Percentiles rank a stretch among this genome's conserved stretches.
phyloP scores from a whole-genome alignment of 2,797 vertebrate species.

The Enteromius mattozi region DNA sequence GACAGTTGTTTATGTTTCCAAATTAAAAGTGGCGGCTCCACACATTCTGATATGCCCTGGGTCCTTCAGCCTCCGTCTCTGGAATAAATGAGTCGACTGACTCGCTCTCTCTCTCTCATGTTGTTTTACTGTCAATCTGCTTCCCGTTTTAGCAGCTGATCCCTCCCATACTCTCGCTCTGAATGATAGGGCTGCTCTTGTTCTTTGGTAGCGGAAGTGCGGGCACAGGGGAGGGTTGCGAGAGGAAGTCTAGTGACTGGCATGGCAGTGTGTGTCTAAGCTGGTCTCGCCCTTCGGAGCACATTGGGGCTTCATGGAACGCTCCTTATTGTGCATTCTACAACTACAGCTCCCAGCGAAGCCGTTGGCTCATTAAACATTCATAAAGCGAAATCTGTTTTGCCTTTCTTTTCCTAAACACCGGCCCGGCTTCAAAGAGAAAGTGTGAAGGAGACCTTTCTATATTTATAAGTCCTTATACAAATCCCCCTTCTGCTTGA shows the following conservation, averaged over 20 bases:
- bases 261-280: conserved; percentile 45
- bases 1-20: conserved; percentile 60
- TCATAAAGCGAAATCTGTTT: conserved; percentile 66
- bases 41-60: conserved; percentile 47
- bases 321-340: conserved; percentile 61
- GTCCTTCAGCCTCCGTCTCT: conserved; percentile 35
- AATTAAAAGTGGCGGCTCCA: conserved; percentile 57
- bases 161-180: conserved; percentile 1
- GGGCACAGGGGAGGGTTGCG: neutral
- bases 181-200: neutral
- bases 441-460: conserved; percentile 58
- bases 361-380: conserved; percentile 62
- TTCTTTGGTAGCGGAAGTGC: neutral
- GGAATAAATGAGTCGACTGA: conserved; percentile 49
- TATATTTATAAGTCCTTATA: conserved; percentile 62
- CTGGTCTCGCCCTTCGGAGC: conserved; percentile 31
- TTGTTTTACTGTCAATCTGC: neutral
- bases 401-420: conserved; percentile 65
- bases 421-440: conserved; percentile 60
- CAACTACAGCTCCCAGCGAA: conserved; percentile 54
- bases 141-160: neutral
- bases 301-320: conserved; percentile 45
- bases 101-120: neutral
- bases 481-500: conserved; percentile 58
- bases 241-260: neutral